Evolutionary conservation across 2,888 invertebrate species (phyloP).

Genomic region (Euproctis similis): DNA sequence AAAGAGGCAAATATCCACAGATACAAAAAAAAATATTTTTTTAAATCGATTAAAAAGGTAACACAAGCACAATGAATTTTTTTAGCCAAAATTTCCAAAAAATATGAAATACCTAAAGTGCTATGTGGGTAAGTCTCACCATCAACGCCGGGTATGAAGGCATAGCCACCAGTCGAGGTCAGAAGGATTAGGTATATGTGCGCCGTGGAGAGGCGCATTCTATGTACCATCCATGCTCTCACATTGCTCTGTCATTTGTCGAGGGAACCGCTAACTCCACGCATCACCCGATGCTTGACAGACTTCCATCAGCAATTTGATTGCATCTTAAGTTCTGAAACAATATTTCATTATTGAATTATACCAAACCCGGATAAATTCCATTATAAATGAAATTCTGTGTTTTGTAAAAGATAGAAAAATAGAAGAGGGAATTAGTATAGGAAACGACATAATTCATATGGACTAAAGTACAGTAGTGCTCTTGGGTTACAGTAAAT

Average conservation of each 20-base stretch:
- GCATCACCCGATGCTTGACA: slow-evolving; percentile 14
- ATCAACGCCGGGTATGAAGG: slow-evolving; percentile 62
- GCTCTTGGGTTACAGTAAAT: no score
- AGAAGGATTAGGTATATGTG: slow-evolving; percentile 53
- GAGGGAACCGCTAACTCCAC: slow-evolving; percentile 22
- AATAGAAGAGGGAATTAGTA: no score
- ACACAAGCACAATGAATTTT: no score
- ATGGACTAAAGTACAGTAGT: no score
- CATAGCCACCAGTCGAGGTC: slow-evolving; percentile 43
- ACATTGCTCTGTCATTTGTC: slow-evolving; percentile 46
- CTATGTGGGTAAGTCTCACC: slow-evolving; percentile 34
- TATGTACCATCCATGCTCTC: slow-evolving; percentile 70
- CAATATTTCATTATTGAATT: no score
- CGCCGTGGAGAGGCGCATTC: slow-evolving; percentile 66
- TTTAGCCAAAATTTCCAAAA: neutral
- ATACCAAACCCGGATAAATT: no score
- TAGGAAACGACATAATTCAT: no score
- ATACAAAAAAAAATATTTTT: no score
- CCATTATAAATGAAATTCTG: no score
- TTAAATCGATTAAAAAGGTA: no score
- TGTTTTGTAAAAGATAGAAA: no score
- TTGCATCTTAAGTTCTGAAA: neutral
- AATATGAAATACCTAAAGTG: slow-evolving; percentile 4
- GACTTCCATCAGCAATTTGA: neutral
- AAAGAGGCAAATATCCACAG: no score